Evolutionary conservation across 2,888 invertebrate genomes (phyloP).

Genomic region (Plagodis pulveraria): DNA sequence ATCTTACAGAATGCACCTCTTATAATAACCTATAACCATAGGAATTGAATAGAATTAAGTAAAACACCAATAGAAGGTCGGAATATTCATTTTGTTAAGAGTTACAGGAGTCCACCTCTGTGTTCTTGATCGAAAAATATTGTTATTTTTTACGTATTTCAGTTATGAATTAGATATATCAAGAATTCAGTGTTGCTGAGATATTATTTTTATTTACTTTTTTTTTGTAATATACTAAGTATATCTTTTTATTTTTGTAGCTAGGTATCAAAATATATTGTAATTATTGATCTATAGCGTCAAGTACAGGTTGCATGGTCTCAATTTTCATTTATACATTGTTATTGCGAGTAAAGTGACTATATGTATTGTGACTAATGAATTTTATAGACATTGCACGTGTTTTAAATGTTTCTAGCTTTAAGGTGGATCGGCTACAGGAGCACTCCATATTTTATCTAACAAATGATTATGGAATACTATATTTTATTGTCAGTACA

Average conservation of each 20-base stretch:
- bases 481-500: background rate
- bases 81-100: constrained; percentile 71
- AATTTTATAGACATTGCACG: constrained; percentile 44
- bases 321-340: constrained; percentile 49
- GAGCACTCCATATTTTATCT: background rate
- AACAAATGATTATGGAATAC: too few species aligned
- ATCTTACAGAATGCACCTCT: constrained; percentile 50
- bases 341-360: constrained; percentile 47
- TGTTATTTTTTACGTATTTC: constrained; percentile 58
- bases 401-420: constrained; percentile 38
- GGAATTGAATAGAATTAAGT: constrained; percentile 82
- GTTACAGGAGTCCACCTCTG: constrained; percentile 70
- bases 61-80: constrained; percentile 76
- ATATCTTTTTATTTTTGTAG: constrained; percentile 74
- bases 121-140: constrained; percentile 68
- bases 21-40: constrained; percentile 66
- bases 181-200: constrained; percentile 68
- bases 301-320: constrained; percentile 59
- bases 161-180: constrained; percentile 60
- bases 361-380: constrained; percentile 42
- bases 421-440: constrained; percentile 3
- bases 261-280: constrained; percentile 57
- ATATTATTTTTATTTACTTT: constrained; percentile 72
- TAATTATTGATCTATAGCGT: constrained; percentile 43
- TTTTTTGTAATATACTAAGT: constrained; percentile 72